A percentile compares a stretch with the other conserved stretches of the same genome.
Evolutionary conservation across 2,888 invertebrate species (phyloP).

Genomic region (Callyntrura sp.): DNA sequence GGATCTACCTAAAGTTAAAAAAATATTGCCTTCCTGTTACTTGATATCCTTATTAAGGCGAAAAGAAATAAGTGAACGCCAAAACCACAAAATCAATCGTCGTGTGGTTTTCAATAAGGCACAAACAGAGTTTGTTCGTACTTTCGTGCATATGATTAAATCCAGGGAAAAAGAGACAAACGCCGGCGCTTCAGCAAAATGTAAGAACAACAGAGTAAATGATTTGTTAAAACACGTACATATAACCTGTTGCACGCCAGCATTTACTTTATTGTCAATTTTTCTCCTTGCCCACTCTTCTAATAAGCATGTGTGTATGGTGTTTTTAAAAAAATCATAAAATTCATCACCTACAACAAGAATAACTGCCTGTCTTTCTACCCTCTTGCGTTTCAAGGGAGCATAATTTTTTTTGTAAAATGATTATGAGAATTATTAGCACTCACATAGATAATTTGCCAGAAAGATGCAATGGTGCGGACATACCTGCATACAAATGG

Average conservation of each 20-base stretch:
- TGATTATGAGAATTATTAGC: constrained; percentile 25
- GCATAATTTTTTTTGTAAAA: constrained; percentile 7
- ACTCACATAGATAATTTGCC: constrained; percentile 72
- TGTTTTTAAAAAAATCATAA: constrained; percentile 15
- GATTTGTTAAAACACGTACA: constrained; percentile 62
- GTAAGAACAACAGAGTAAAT: constrained; percentile 33
- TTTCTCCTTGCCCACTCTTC: neutral
- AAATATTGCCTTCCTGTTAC: neutral
- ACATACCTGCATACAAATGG: constrained; percentile 65
- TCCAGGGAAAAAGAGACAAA: neutral
- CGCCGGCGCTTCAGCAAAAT: neutral
- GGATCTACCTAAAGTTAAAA: too few relatives aligned
- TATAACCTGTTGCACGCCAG: constrained; percentile 52
- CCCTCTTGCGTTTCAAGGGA: neutral
- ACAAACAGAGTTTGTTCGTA: too few relatives aligned
- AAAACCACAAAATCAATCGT: constrained; percentile 4
- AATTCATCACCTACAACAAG: neutral
- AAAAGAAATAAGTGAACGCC: neutral
- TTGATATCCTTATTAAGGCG: neutral
- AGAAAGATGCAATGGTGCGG: constrained; percentile 50
- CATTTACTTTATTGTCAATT: constrained; percentile 23
- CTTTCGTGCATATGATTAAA: too few relatives aligned
- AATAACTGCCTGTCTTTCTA: neutral
- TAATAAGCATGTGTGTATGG: neutral
- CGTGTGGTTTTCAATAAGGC: too few relatives aligned